Percentiles rank a stretch among this genome's conserved stretches.
Conservation (phyloP, 37 sponge, comb jelly and placozoan genomes). For the Sycon ciliatum region DNA sequence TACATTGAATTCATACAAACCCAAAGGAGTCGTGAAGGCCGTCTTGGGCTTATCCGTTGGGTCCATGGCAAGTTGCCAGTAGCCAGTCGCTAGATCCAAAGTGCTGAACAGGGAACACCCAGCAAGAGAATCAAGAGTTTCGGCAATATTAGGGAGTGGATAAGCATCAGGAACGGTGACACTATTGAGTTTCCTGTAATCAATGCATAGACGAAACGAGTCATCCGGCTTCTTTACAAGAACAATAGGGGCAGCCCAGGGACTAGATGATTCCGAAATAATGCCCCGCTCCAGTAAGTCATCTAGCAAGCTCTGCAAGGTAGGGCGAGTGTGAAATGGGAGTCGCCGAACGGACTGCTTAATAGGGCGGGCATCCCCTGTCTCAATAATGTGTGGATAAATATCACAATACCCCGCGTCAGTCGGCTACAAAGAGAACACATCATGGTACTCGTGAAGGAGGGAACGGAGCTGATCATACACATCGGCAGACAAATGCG, state of each 20-base stretch:
- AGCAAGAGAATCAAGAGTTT: constrained; percentile 28
- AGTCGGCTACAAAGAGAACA: too few species aligned
- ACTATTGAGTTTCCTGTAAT: constrained; percentile 26
- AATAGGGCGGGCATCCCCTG: constrained; percentile 30
- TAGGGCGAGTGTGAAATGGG: not conserved
- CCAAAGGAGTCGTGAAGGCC: constrained; percentile 31
- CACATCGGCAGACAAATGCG: too few species aligned
- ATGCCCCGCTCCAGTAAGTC: constrained; percentile 18
- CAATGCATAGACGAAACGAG: constrained; percentile 8
- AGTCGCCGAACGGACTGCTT: constrained; percentile 18
- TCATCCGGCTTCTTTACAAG: constrained; percentile 29
- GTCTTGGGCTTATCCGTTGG: constrained; percentile 22
- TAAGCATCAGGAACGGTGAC: constrained; percentile 28
- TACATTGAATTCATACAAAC: constrained; percentile 34
- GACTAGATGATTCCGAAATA: constrained; percentile 23
- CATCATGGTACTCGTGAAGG: too few species aligned
- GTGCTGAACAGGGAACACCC: constrained; percentile 26
- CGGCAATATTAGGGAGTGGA: constrained; percentile 32
- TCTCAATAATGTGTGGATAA: constrained; percentile 34
- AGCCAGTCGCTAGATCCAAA: constrained; percentile 29
- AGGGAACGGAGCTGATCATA: too few species aligned
- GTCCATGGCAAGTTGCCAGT: constrained; percentile 37
- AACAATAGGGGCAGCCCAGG: constrained; percentile 31
- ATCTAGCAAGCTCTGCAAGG: constrained; percentile 13
- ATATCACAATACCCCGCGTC: too few species aligned